Conservation (phyloP, 2,113 vertebrate genomes). For the Hyperopisus bebe region DNA sequence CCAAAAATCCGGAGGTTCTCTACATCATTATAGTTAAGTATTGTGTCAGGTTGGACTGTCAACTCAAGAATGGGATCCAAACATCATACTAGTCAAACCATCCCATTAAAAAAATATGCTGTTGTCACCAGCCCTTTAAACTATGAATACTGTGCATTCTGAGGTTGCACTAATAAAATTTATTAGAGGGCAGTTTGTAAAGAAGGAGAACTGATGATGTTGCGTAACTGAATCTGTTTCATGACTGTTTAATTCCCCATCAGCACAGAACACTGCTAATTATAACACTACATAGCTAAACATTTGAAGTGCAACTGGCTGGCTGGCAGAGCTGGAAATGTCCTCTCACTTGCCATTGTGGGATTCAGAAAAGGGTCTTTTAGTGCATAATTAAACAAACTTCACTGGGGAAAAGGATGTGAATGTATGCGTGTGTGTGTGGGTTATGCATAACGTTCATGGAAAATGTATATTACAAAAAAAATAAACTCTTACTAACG, state of each 20-base stretch:
- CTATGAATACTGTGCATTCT: not conserved
- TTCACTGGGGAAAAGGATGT: not conserved
- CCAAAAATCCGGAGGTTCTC: not conserved
- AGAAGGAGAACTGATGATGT: not conserved
- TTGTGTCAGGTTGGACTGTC: not conserved
- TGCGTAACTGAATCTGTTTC: not conserved
- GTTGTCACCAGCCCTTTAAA: not conserved
- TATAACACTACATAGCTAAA: not conserved
- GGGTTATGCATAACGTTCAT: not conserved
- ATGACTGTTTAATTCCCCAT: not conserved
- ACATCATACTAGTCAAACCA: not conserved
- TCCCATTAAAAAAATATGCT: not conserved
- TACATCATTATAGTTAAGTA: not conserved
- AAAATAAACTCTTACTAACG: not conserved
- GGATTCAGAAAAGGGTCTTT: not conserved
- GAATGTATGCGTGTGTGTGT: not conserved
- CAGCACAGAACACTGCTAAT: not conserved
- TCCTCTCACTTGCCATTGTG: not conserved
- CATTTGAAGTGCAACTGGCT: conserved; percentile 1
- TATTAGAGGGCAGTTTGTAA: not conserved
- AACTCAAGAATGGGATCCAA: not conserved
- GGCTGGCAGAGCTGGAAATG: not conserved
- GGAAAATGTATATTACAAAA: not conserved
- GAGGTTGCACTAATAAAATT: not conserved
- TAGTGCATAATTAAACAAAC: not conserved